Conservation (phyloP, 2,888 invertebrate genomes). For the Sipha maydis region DNA sequence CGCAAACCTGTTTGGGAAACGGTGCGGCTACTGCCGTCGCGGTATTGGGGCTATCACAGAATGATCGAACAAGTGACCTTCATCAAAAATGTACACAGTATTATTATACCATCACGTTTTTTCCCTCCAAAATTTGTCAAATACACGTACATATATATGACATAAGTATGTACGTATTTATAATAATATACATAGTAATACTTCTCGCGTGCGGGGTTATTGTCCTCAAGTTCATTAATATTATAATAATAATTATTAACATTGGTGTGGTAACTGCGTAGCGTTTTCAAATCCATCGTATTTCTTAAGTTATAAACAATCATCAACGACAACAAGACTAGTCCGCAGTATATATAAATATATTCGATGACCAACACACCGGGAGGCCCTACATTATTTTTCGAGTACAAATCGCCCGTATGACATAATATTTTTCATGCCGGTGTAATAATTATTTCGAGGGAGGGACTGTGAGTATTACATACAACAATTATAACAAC, state of each 20-base stretch:
- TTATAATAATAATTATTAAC: neutral
- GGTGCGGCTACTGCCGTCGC: neutral
- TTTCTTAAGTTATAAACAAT: neutral
- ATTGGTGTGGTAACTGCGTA: too few relatives aligned
- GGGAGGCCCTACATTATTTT: constrained; percentile 8
- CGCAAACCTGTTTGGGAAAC: constrained; percentile 51
- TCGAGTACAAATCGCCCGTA: neutral
- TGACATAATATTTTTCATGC: neutral
- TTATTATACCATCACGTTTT: neutral
- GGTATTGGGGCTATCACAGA: constrained; percentile 20
- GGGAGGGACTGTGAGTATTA: neutral
- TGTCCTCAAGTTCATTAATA: constrained; percentile 11
- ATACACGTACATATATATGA: neutral
- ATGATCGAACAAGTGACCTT: constrained; percentile 56
- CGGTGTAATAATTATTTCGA: neutral
- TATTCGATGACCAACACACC: neutral
- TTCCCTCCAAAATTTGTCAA: constrained; percentile 41
- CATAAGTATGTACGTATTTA: neutral
- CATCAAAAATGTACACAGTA: constrained; percentile 1
- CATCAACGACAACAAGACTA: neutral
- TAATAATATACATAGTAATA: neutral
- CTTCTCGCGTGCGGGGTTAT: constrained; percentile 11
- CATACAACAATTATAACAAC: neutral
- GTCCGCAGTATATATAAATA: neutral
- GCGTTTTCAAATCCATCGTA: neutral